Evolutionary conservation across 2,113 vertebrate genomes (phyloP).

Genomic region (Uropsilus gracilis): DNA sequence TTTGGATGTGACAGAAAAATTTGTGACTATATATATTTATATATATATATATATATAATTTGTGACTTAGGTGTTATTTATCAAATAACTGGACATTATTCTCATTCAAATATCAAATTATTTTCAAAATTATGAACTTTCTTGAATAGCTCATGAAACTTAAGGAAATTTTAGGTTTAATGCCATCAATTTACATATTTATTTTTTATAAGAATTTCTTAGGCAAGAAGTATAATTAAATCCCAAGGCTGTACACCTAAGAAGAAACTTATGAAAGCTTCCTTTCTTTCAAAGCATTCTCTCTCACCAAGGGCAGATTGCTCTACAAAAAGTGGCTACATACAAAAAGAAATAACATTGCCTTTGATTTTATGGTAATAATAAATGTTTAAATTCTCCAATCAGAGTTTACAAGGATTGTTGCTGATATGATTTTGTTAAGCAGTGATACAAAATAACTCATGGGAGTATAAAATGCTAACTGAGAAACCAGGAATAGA

Average conservation of each 20-base stretch:
- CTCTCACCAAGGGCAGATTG: not conserved
- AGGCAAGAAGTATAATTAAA: not conserved
- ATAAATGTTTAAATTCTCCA: not conserved
- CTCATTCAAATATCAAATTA: not conserved
- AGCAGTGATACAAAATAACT: not conserved
- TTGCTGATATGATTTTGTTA: not conserved
- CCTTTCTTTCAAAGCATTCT: not conserved
- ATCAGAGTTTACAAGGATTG: not conserved
- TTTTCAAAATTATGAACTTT: not conserved
- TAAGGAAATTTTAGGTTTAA: not conserved
- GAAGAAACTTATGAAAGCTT: not conserved
- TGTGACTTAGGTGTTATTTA: not conserved
- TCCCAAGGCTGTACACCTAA: not conserved
- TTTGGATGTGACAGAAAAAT: not conserved
- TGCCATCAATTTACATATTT: not conserved
- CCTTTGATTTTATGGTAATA: not conserved
- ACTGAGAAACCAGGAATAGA: not conserved
- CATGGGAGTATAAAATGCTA: not conserved
- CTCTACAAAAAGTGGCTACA: not conserved
- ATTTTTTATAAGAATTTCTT: not conserved
- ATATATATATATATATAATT: no score
- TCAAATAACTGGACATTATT: not conserved
- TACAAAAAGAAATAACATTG: not conserved
- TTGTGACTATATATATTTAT: no score
- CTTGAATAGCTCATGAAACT: constrained; percentile 10